phyloP scores from a whole-genome alignment of 2,797 vertebrate genomes.

The Premnoplex brunnescens region DNA sequence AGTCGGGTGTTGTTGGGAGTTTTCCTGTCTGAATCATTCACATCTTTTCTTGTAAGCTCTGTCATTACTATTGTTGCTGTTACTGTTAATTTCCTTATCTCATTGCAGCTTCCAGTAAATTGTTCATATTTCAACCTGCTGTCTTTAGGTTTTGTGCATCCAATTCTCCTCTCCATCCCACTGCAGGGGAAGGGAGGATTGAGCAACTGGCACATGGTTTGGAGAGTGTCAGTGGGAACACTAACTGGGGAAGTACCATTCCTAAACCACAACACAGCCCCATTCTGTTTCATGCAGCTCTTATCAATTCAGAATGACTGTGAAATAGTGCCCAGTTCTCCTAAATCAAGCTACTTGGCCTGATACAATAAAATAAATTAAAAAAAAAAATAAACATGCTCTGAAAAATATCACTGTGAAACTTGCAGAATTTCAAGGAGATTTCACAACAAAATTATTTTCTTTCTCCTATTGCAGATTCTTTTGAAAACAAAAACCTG shows the following conservation, averaged over 20 bases:
- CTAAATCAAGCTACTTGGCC: background rate
- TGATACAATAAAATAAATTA: background rate
- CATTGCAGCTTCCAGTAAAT: background rate
- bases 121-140: background rate
- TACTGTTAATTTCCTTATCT: fast-evolving
- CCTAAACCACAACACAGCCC: background rate
- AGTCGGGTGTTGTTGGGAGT: fast-evolving
- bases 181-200: background rate
- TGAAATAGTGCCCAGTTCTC: background rate
- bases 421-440: background rate
- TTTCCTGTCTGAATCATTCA: background rate
- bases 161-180: background rate
- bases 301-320: background rate
- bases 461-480: background rate
- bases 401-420: background rate
- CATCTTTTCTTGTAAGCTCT: background rate
- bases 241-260: background rate
- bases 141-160: background rate
- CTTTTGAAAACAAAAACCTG: background rate
- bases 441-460: background rate
- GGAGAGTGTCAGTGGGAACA: background rate
- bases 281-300: conserved; percentile 5
- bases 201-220: background rate
- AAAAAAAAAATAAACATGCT: background rate
- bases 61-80: background rate